Evolutionary conservation across 2,888 invertebrate genomes (phyloP).

Genomic region (Brachylomia viminalis): DNA sequence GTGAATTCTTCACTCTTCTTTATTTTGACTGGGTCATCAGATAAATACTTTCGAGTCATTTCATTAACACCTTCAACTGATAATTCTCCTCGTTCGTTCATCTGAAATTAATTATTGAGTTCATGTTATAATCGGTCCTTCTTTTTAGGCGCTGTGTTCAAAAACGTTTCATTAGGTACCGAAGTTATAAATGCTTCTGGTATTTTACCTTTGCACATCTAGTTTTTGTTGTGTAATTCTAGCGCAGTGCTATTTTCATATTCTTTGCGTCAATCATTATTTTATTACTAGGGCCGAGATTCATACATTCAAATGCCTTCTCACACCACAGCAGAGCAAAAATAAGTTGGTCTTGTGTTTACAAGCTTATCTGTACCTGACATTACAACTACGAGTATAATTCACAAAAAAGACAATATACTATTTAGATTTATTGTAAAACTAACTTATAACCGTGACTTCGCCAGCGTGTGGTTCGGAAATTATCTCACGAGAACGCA

Average conservation of each 20-base stretch:
- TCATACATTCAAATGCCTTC: not conserved
- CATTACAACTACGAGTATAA: no score
- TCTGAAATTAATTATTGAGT: constrained; percentile 72
- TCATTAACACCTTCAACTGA: constrained; percentile 79
- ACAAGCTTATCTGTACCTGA: not conserved
- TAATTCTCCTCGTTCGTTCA: constrained; percentile 82
- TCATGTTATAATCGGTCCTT: not conserved
- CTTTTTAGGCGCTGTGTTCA: not conserved
- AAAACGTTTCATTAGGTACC: not conserved
- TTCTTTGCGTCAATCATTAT: not conserved
- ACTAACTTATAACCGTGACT: no score
- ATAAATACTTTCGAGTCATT: constrained; percentile 75
- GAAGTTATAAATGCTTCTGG: no score
- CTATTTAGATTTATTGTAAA: no score
- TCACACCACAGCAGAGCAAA: not conserved
- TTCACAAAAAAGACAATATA: no score
- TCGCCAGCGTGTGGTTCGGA: no score
- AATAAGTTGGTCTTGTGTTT: not conserved
- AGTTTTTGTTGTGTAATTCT: not conserved
- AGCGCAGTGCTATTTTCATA: not conserved
- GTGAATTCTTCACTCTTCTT: constrained; percentile 79
- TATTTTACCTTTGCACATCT: not conserved
- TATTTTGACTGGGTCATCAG: constrained; percentile 76
- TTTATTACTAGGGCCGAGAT: not conserved
- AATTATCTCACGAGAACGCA: no score